Base-by-base conservation (phyloP, 2,888 invertebrate species). In the Lobophora halterata region DNA sequence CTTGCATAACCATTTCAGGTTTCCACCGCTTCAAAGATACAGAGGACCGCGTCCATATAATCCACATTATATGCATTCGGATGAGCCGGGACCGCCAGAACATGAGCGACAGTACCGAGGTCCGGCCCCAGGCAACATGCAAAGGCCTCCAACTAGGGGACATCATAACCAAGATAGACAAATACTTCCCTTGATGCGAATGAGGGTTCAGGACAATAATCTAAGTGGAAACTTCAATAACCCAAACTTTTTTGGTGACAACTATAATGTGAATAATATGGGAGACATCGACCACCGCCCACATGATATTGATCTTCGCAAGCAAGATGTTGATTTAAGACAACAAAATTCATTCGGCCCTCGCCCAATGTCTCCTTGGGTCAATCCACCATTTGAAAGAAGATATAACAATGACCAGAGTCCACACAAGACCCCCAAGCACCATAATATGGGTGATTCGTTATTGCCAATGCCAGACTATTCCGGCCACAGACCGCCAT, bases 401-500 rank as follows among this genome's bases (percentile, higher is more conserved):
- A 55, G 55, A 26, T 64, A 52, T 30, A 59, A 59, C 55, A 68
- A 70, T 33, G 68, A 70, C 13, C 66, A 62, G 48, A 56, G 42
- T 43, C 54, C 60, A 11, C 58, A 59, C 32, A 72, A 64, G 51
- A 44, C 54, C 12, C 58, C 55, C 27, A 65, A 49, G 38, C 58
- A 55, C 9, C 46, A 61, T 47, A 70, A 70, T 14, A 49, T 30
- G 44, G 32, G 37, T 13, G 76, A 80, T 44, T 40, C 33, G 7
- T 21, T 37, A n/a, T 29, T 58, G 23, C 65, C 69, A 20, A 31
- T 48, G 10, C 42, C 52, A 17, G 76, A 77, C 28, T 80, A 78
- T 44, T 55, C 74, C 21, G 81, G 83, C 2, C 86, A 87, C 40
- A 71, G 87, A 39, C 86, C 86, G 17, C 86, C 83, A 10, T 61